These are phyloP conservation scores for Epinephelus lanceolatus DNA, from an alignment of 2,113 vertebrate species.

Conservation along the genomic window DNA sequence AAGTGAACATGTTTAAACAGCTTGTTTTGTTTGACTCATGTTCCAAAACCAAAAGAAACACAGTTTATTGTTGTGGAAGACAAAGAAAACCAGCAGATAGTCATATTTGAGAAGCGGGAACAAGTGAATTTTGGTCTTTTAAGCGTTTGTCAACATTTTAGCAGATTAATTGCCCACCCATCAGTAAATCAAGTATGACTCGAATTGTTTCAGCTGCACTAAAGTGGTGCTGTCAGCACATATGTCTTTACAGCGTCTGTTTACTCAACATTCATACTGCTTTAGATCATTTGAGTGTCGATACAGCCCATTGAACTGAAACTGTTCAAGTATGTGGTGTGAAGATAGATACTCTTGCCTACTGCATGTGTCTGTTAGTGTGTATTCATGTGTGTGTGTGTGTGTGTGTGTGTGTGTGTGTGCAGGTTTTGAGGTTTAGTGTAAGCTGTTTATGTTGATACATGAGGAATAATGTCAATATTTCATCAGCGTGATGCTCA, in stretches of 20 bases:
- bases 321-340: conserved; percentile 1
- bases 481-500: conserved; percentile 25
- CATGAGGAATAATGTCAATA: conserved; percentile 10
- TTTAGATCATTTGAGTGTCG: not conserved
- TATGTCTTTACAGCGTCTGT: conserved; percentile 5
- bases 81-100: not conserved
- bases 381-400: conserved; percentile 18
- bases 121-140: not conserved
- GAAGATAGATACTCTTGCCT: not conserved
- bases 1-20: not conserved
- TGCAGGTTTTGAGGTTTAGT: conserved; percentile 10
- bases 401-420: conserved; percentile 31
- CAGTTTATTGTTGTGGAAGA: not conserved
- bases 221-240: not conserved
- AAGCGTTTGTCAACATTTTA: not conserved
- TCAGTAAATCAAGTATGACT: not conserved
- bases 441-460: conserved; percentile 1
- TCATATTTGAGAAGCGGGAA: not conserved
- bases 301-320: conserved; percentile 10
- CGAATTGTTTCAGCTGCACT: not conserved
- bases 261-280: conserved; percentile 1
- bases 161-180: not conserved
- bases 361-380: conserved; percentile 29
- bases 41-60: not conserved
- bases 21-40: not conserved